These are phyloP conservation scores for Sebastes cheni DNA, from an alignment of 2,797 vertebrate species.

Conservation along the genomic window DNA sequence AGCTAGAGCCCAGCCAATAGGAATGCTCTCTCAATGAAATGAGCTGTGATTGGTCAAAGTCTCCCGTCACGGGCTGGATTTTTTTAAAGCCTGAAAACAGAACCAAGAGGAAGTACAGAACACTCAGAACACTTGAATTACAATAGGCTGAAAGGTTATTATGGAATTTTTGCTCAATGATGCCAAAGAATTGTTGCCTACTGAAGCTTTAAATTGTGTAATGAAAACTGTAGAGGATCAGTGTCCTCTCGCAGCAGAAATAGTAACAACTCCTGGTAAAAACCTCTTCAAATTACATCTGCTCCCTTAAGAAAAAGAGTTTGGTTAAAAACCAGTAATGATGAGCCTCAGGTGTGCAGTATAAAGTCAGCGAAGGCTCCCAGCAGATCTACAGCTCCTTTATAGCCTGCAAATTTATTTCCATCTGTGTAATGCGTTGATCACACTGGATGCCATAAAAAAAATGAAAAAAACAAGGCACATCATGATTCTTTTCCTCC, in stretches of 20 bases:
- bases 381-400: neutral
- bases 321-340: neutral
- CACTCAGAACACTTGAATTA: no score
- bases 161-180: no score
- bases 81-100: no score
- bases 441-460: conserved; percentile 3
- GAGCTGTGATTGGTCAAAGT: no score
- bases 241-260: neutral
- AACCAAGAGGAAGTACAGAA: no score
- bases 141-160: no score
- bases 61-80: no score
- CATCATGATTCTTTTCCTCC: conserved; percentile 37
- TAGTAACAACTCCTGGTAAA: neutral
- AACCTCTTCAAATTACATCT: neutral
- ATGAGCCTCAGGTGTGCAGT: neutral
- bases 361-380: neutral
- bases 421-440: neutral
- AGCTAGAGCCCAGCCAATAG: no score
- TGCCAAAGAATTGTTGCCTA: no score
- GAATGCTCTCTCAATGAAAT: no score
- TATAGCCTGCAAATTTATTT: neutral
- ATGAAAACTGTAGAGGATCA: neutral
- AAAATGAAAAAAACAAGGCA: conserved; percentile 4
- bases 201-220: neutral
- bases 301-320: neutral